Percentiles rank a stretch among this genome's conserved stretches.
These are phyloP conservation scores for Tor tambroides DNA, from an alignment of 2,113 vertebrate species.

Conservation along the genomic window DNA sequence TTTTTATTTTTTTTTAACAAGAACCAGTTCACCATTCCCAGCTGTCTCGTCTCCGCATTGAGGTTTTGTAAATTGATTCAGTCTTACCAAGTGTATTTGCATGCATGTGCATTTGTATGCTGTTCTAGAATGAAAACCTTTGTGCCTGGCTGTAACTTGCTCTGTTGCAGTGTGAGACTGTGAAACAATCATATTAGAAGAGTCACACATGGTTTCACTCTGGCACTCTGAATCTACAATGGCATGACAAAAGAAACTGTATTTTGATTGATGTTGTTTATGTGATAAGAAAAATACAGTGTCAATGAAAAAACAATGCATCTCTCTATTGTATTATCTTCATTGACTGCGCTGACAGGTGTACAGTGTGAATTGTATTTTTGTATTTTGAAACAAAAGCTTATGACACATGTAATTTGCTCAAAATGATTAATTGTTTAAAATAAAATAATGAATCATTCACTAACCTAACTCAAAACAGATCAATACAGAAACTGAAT, in stretches of 20 bases:
- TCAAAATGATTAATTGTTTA: not conserved
- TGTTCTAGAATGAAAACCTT: not conserved
- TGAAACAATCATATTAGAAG: not conserved
- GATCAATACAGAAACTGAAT: not conserved
- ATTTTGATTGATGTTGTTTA: not conserved
- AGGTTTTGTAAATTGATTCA: not conserved
- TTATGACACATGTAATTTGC: not conserved
- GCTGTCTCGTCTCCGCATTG: not conserved
- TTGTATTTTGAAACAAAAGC: not conserved
- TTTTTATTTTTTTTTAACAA: not conserved
- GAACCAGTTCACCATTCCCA: not conserved
- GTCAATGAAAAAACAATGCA: not conserved
- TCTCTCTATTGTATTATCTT: not conserved
- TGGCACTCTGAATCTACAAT: not conserved
- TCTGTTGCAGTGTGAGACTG: not conserved
- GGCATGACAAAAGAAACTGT: not conserved
- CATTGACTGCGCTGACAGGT: too few species aligned
- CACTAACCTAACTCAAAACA: not conserved
- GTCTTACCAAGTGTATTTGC: not conserved
- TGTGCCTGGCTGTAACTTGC: not conserved
- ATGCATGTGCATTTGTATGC: not conserved
- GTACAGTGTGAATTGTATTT: too few species aligned
- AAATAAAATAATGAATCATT: not conserved
- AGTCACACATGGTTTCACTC: not conserved
- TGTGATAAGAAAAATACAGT: not conserved